Evolutionary conservation across 2,113 vertebrate species (phyloP), one percentile per base, ranked within the genome.

Genomic region (Suncus etruscus): DNA sequence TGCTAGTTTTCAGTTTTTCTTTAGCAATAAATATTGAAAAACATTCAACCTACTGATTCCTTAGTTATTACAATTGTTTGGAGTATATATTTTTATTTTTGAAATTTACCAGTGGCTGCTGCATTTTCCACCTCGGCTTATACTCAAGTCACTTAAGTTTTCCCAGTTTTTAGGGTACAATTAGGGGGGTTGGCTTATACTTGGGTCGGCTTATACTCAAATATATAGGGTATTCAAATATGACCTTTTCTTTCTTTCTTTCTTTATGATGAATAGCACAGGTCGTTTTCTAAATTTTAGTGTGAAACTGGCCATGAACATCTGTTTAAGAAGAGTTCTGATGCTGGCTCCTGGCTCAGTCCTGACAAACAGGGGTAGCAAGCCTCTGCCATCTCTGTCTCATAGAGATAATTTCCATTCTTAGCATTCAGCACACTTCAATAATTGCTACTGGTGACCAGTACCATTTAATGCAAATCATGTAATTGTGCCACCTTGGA

Each of bases 161-260:
- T 39, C 39, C 39, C 39, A 39, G 39, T 39, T 39, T 39, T 39
- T 39, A 39, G 39, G 39, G 39, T 39, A 39, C 3, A 39, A 39
- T 39, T 39, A 39, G 39, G 39, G 39, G 39, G 39, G 39, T 39
- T 39, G 39, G 39, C 39, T 39, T 39, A 39, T 39, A 39, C 39
- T 39, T 39, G 39, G 5, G 39, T 39, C 39, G 39, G 39, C 39
- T 39, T 39, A 3, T 39, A 39, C 39, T 39, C 39, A 39, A 39
- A 5, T 39, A 39, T 39, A 39, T 39, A 39, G 39, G 39, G 39
- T 20, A 95, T 81, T 87, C 93, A 87, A 93, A 86, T 89, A 31
- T 82, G 31, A 91, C 29, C 61, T 70, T 84, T 88, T 73, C 76
- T 94, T 91, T 89, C 74, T 83, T 90, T 50, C 29, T 89, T 89